These are phyloP conservation scores for Chrysochloris asiatica DNA, from an alignment of 2,113 vertebrate species.

Conservation along the genomic window DNA sequence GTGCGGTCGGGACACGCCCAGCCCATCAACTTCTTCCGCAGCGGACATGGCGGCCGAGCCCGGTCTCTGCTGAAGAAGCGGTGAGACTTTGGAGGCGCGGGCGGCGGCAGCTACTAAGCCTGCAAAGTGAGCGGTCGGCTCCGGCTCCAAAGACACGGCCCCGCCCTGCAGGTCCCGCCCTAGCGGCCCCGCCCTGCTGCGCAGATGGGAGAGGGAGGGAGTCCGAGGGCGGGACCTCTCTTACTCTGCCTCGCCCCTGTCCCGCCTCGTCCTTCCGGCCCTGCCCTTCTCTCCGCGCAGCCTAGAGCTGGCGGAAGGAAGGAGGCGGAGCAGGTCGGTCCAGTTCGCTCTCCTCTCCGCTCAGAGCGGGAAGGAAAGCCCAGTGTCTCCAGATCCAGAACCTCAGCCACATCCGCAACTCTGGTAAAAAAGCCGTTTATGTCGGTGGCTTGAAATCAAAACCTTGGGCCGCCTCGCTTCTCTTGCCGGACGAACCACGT, in stretches of 20 bases:
- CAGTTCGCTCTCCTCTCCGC: fast-evolving
- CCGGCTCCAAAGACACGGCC: not conserved
- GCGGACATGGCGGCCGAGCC: conserved; percentile 82
- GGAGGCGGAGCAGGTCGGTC: not conserved
- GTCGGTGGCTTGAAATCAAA: not conserved
- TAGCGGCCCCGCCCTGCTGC: not conserved
- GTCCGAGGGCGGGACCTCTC: conserved; percentile 51
- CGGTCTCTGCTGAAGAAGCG: conserved; percentile 49
- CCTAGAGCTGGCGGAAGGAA: not conserved
- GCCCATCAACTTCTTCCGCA: conserved; percentile 83
- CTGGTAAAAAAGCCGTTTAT: not conserved
- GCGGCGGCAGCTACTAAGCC: conserved; percentile 68
- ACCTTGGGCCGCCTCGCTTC: not conserved
- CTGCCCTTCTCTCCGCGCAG: fast-evolving
- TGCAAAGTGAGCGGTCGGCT: conserved; percentile 63
- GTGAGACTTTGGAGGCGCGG: conserved; percentile 31
- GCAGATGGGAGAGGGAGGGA: not conserved
- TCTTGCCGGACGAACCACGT: not conserved
- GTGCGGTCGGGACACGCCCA: conserved; percentile 82
- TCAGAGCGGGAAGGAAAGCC: fast-evolving
- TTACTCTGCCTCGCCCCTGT: fast-evolving
- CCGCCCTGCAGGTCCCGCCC: not conserved
- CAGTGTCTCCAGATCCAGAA: fast-evolving
- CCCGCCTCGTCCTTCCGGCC: not conserved
- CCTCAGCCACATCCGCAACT: not conserved